Percentiles rank a stretch among this genome's conserved stretches.
Conservation (phyloP, 2,888 invertebrate species). For the Pimpla rufipes region DNA sequence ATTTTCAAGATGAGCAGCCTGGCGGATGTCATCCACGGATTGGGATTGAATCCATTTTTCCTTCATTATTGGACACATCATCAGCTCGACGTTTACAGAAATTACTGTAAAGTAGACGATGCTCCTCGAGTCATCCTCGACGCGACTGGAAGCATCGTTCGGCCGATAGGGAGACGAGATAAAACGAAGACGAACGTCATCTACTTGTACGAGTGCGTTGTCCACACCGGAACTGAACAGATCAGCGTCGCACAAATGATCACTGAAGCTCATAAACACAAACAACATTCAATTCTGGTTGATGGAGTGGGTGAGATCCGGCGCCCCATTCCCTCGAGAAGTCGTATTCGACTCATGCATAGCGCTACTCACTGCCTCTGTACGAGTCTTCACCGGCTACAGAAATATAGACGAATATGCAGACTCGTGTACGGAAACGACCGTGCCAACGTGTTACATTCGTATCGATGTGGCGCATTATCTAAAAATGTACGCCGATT, state of each 20-base stretch:
- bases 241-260: conserved; percentile 11
- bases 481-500: conserved; percentile 2
- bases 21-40: conserved; percentile 48
- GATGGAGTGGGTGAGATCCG: not conserved
- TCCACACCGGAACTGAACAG: conserved; percentile 37
- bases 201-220: conserved; percentile 62
- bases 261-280: not conserved
- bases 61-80: conserved; percentile 65
- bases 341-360: not conserved
- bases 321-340: not conserved
- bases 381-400: conserved; percentile 6
- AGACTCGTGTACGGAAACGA: conserved; percentile 1
- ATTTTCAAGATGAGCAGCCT: conserved; percentile 26
- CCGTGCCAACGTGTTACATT: conserved; percentile 16
- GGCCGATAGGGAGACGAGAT: conserved; percentile 42
- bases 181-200: conserved; percentile 47
- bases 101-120: conserved; percentile 39
- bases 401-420: not conserved
- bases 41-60: conserved; percentile 64
- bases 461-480: conserved; percentile 7
- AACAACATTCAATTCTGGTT: conserved; percentile 7
- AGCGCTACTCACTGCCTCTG: conserved; percentile 4
- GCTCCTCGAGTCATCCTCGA: conserved; percentile 61
- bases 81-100: conserved; percentile 66
- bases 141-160: conserved; percentile 66